Conservation (phyloP, 1,140 invertebrate species). For the Diprion similis region DNA sequence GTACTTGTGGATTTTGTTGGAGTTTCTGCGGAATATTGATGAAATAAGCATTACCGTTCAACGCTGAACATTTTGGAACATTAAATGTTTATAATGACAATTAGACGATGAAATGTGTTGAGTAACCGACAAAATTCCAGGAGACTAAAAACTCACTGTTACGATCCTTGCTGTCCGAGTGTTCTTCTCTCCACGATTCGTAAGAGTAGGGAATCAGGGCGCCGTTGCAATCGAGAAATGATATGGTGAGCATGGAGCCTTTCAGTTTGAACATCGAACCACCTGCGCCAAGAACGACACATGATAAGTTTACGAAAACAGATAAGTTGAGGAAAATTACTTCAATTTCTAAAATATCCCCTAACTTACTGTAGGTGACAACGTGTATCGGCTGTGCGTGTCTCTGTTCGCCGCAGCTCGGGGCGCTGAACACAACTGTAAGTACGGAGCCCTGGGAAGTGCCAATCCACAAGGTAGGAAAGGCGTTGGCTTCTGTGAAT, state of each 20-base stretch:
- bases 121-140: conserved; percentile 32
- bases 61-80: not conserved
- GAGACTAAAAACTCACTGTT: conserved; percentile 63
- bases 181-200: conserved; percentile 89
- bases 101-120: no score
- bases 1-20: conserved; percentile 56
- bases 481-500: conserved; percentile 73
- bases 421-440: conserved; percentile 87
- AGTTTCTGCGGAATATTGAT: conserved; percentile 41
- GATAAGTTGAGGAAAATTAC: not conserved
- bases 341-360: conserved; percentile 8
- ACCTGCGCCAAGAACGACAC: conserved; percentile 64
- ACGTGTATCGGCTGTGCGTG: conserved; percentile 89
- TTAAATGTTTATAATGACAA: conserved; percentile 5
- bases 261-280: conserved; percentile 93
- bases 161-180: conserved; percentile 68
- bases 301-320: not conserved
- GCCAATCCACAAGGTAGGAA: conserved; percentile 94
- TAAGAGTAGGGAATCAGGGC: conserved; percentile 83
- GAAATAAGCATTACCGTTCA: conserved; percentile 20
- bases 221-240: conserved; percentile 94
- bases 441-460: conserved; percentile 95
- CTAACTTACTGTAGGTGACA: conserved; percentile 81
- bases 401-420: conserved; percentile 76
- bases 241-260: conserved; percentile 91